Percentiles rank a stretch among this genome's conserved stretches.
phyloP scores from a whole-genome alignment of 2,888 invertebrate species.

The Epinotia demarniana region DNA sequence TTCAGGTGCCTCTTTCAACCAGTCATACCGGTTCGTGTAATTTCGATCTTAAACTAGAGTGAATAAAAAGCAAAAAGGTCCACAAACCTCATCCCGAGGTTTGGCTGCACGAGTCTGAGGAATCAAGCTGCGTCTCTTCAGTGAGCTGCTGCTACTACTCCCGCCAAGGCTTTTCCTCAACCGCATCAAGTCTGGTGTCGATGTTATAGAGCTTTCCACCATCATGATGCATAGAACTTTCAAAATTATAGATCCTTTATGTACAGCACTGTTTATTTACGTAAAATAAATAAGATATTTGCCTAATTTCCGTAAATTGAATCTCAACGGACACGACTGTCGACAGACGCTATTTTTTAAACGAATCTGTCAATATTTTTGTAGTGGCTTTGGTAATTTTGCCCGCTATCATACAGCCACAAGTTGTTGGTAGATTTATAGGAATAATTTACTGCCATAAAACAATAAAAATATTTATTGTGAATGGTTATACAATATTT shows the following conservation, averaged over 20 bases:
- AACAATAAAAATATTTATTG: neutral
- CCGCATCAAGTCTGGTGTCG: constrained; percentile 64
- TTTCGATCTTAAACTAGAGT: neutral
- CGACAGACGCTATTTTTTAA: constrained; percentile 16
- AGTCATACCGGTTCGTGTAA: neutral
- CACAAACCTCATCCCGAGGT: constrained; percentile 66
- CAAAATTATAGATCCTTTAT: neutral
- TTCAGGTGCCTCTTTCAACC: neutral
- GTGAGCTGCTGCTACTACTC: constrained; percentile 64
- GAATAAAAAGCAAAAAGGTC: neutral
- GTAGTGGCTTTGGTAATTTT: neutral
- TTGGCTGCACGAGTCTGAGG: constrained; percentile 60
- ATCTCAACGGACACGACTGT: constrained; percentile 52
- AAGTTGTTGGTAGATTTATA: neutral
- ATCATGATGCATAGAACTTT: constrained; percentile 50
- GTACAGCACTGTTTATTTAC: constrained; percentile 24
- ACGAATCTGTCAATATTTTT: constrained; percentile 13
- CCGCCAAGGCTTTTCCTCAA: constrained; percentile 70
- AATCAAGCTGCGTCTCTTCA: constrained; percentile 70
- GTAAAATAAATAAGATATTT: constrained; percentile 15
- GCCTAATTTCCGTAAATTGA: constrained; percentile 51
- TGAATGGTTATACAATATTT: neutral
- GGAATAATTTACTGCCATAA: neutral
- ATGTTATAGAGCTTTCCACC: constrained; percentile 70
- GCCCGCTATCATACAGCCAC: constrained; percentile 4